Conservation (phyloP, 2,113 vertebrate genomes). For the Tragelaphus imberbis region DNA sequence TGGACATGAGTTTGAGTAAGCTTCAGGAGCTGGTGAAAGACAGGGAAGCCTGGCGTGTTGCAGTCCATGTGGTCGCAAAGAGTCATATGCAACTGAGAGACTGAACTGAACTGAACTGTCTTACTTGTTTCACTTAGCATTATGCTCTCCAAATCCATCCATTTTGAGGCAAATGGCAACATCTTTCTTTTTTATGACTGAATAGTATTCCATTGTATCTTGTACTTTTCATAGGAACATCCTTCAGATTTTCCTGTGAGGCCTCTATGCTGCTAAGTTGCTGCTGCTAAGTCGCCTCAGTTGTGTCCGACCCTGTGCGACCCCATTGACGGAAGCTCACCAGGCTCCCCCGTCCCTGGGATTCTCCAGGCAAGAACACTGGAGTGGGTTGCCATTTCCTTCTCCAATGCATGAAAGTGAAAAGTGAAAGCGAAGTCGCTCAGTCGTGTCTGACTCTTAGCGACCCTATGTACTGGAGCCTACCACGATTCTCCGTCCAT, state of each 20-base stretch:
- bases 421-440: too few relatives aligned
- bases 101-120: not conserved
- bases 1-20: not conserved
- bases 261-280: too few relatives aligned
- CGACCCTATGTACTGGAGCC: too few relatives aligned
- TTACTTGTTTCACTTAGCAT: not conserved
- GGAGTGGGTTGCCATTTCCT: too few relatives aligned
- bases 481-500: too few relatives aligned
- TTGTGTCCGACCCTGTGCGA: too few relatives aligned
- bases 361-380: too few relatives aligned
- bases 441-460: too few relatives aligned
- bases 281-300: too few relatives aligned
- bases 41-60: rapidly evolving
- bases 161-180: not conserved
- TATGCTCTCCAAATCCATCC: not conserved
- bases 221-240: not conserved
- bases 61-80: not conserved
- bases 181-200: not conserved
- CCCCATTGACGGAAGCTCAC: too few relatives aligned
- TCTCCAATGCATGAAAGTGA: too few relatives aligned
- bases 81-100: not conserved
- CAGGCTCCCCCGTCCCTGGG: too few relatives aligned
- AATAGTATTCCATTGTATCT: not conserved
- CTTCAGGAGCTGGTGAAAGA: not conserved
- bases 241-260: not conserved